phyloP scores from a whole-genome alignment of 2,113 vertebrate genomes.

The Phainopepla nitens region DNA sequence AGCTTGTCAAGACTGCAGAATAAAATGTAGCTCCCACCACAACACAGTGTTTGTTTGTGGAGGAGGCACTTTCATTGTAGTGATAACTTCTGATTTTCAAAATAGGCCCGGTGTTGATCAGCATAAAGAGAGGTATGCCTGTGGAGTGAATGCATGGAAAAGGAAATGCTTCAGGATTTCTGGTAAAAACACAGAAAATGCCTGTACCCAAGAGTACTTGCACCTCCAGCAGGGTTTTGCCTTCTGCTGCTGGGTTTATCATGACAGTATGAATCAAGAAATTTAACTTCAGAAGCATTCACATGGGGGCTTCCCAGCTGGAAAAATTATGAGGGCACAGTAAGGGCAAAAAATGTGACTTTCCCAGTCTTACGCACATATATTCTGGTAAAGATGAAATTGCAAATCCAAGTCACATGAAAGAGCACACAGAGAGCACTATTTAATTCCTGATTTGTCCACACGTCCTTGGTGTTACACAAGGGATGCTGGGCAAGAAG shows the following conservation, averaged over 20 bases:
- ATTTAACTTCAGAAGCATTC: neutral
- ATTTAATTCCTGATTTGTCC: neutral
- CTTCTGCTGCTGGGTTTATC: neutral
- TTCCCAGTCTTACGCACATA: neutral
- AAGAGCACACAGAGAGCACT: neutral
- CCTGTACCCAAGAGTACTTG: neutral
- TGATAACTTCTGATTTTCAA: neutral
- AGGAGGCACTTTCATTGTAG: neutral
- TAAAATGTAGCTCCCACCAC: neutral
- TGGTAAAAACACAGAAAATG: neutral
- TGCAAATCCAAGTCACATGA: neutral
- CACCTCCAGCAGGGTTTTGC: neutral
- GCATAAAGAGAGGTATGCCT: neutral
- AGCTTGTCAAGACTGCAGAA: neutral
- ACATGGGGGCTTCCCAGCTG: neutral
- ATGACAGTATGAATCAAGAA: neutral
- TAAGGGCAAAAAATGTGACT: neutral
- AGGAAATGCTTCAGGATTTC: neutral
- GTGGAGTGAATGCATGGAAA: neutral
- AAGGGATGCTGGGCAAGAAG: neutral
- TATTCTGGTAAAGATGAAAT: neutral
- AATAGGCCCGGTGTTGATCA: neutral
- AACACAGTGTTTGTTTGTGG: no score
- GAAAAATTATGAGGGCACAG: neutral
- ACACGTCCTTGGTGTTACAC: neutral